These are phyloP conservation scores for Incurvaria masculella DNA, from an alignment of 2,888 invertebrate genomes.

Conservation along the genomic window DNA sequence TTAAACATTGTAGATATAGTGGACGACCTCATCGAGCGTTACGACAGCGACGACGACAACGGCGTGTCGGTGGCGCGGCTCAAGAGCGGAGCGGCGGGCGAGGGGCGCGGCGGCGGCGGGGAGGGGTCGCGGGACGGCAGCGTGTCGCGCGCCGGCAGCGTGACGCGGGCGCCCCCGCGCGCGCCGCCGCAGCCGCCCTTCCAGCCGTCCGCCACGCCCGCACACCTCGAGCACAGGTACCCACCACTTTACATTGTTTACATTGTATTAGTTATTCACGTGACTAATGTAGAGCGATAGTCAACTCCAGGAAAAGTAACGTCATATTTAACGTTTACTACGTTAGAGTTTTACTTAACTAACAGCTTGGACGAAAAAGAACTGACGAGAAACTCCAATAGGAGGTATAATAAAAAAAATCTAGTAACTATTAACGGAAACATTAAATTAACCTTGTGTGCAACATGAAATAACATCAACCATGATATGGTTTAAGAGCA, in stretches of 20 bases:
- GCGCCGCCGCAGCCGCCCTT: slow-evolving; percentile 76
- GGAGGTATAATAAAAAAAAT: no score
- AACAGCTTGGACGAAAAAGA: no score
- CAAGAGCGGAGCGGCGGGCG: slow-evolving; percentile 62
- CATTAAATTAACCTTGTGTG: background rate
- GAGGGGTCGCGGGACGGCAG: slow-evolving; percentile 27
- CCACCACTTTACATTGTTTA: no score
- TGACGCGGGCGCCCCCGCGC: slow-evolving; percentile 31
- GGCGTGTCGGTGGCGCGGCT: slow-evolving; percentile 72
- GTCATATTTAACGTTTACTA: no score
- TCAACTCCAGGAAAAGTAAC: no score
- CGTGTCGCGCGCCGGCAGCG: slow-evolving; percentile 22
- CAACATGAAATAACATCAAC: background rate
- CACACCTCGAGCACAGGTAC: slow-evolving; percentile 78
- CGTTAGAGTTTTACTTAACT: no score
- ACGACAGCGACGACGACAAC: slow-evolving; percentile 70
- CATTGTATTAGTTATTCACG: no score
- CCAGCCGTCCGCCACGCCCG: slow-evolving; percentile 87
- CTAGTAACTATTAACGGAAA: background rate
- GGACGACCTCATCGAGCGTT: slow-evolving; percentile 38
- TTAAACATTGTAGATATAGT: slow-evolving; percentile 34
- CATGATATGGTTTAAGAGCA: no score
- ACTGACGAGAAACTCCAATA: no score
- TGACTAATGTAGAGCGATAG: no score
- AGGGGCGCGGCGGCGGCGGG: slow-evolving; percentile 16